These are phyloP conservation scores for Pristis pectinata DNA, from an alignment of 2,797 vertebrate genomes.

Conservation along the genomic window DNA sequence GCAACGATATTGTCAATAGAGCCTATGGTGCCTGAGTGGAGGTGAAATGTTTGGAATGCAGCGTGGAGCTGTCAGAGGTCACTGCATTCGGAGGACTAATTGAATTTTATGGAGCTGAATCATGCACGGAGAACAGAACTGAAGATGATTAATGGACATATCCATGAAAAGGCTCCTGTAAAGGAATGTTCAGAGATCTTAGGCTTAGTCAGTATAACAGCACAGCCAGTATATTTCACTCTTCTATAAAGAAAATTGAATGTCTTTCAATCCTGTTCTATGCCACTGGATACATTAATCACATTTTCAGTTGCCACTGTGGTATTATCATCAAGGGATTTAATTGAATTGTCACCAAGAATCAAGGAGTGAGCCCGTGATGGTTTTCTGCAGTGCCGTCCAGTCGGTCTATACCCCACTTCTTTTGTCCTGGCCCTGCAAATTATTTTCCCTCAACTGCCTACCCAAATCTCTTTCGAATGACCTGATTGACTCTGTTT, in stretches of 20 bases:
- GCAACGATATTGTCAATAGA: not conserved
- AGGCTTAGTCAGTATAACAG: not conserved
- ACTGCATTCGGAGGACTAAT: slow-evolving; percentile 14
- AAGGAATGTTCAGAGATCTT: not conserved
- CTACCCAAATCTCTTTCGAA: too few relatives aligned
- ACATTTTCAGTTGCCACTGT: not conserved
- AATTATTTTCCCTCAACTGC: too few relatives aligned
- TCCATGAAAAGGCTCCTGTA: slow-evolving; percentile 7
- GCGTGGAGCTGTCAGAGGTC: slow-evolving; percentile 2
- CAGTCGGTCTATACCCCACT: too few relatives aligned
- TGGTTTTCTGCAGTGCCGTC: too few relatives aligned
- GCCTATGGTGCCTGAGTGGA: not conserved
- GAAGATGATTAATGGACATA: slow-evolving; percentile 27
- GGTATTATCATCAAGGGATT: not conserved
- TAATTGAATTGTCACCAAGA: not conserved
- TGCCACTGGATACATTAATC: not conserved
- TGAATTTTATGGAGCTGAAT: slow-evolving; percentile 29
- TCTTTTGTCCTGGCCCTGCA: not conserved
- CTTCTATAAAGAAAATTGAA: not conserved
- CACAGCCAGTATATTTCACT: not conserved
- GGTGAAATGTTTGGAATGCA: slow-evolving; percentile 24
- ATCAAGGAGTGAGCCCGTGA: too few relatives aligned
- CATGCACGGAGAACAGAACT: not conserved
- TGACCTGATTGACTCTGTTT: too few relatives aligned
- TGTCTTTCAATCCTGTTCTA: slow-evolving; percentile 10